A percentile compares a stretch with the other conserved stretches of the same genome.
phyloP scores from a whole-genome alignment of 2,888 invertebrate genomes.

The Trichacis sp. region DNA sequence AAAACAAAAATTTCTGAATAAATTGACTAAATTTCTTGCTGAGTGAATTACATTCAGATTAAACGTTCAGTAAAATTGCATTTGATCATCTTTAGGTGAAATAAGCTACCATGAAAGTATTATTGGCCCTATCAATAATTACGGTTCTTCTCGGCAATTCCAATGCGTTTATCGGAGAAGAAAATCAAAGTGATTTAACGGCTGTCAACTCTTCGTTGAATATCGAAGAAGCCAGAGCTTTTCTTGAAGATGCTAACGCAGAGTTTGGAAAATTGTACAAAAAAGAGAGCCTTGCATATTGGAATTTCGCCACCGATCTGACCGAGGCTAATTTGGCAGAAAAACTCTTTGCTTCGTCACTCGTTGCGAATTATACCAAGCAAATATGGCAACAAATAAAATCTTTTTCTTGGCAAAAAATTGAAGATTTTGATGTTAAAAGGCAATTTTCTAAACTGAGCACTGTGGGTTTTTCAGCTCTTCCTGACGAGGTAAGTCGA shows the following conservation, averaged over 20 bases:
- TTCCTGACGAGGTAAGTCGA: slow-evolving; percentile 78
- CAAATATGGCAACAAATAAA: slow-evolving; percentile 76
- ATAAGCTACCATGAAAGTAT: too few species aligned
- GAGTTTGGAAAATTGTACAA: slow-evolving; percentile 74
- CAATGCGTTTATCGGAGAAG: too few species aligned
- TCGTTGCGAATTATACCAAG: slow-evolving; percentile 73
- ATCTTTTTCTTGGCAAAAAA: slow-evolving; percentile 80
- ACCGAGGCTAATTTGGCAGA: slow-evolving; percentile 78
- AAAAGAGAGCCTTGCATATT: slow-evolving; percentile 74
- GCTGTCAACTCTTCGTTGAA: not conserved
- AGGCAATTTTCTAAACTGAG: slow-evolving; percentile 83
- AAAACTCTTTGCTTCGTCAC: slow-evolving; percentile 69
- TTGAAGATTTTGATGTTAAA: slow-evolving; percentile 76
- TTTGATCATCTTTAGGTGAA: too few species aligned
- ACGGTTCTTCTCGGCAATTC: too few species aligned
- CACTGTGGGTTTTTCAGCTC: slow-evolving; percentile 79
- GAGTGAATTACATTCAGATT: too few species aligned
- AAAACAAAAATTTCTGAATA: too few species aligned
- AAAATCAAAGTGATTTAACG: too few species aligned
- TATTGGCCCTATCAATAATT: too few species aligned
- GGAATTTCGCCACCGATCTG: slow-evolving; percentile 83
- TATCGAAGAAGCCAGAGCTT: slow-evolving; percentile 75
- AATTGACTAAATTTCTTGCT: too few species aligned
- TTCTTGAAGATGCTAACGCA: slow-evolving; percentile 75
- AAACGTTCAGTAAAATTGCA: too few species aligned